Percentiles rank a stretch among this genome's conserved stretches.
Conservation (phyloP, 2,797 vertebrate genomes). For the Menidia menidia region DNA sequence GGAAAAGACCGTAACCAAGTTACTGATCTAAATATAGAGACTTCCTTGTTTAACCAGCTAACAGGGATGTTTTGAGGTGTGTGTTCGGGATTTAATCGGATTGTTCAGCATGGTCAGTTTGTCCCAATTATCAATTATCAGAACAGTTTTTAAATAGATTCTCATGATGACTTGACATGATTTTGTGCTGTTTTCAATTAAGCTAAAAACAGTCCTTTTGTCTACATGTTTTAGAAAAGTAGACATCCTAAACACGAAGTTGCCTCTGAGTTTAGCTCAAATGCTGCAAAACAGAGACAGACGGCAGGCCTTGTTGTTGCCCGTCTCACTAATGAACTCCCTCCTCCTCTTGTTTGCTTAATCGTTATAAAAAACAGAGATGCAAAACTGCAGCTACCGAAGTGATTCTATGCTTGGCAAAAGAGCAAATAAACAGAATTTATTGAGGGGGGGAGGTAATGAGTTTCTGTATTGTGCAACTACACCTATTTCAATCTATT, state of each 20-base stretch:
- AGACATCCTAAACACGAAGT: neutral
- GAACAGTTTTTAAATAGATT: no score
- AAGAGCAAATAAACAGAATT: no score
- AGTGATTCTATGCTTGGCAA: no score
- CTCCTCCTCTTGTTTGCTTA: neutral
- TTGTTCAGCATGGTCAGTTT: neutral
- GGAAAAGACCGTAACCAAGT: constrained; percentile 43
- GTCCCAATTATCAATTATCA: neutral
- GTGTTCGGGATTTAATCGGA: constrained; percentile 11
- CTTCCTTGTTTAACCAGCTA: constrained; percentile 30
- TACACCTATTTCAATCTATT: no score
- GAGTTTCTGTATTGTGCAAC: no score
- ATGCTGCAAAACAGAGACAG: neutral
- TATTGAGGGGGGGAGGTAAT: no score
- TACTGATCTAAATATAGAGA: constrained; percentile 52
- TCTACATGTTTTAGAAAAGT: neutral
- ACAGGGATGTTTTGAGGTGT: constrained; percentile 39
- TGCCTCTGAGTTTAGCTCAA: neutral
- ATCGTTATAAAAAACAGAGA: no score
- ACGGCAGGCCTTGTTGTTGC: neutral
- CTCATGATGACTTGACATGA: no score
- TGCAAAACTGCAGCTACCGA: no score
- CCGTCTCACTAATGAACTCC: neutral
- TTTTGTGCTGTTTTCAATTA: neutral
- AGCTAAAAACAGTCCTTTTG: neutral